Base-by-base conservation (phyloP, 2,797 vertebrate species). In the Enteromius paludinosus region DNA sequence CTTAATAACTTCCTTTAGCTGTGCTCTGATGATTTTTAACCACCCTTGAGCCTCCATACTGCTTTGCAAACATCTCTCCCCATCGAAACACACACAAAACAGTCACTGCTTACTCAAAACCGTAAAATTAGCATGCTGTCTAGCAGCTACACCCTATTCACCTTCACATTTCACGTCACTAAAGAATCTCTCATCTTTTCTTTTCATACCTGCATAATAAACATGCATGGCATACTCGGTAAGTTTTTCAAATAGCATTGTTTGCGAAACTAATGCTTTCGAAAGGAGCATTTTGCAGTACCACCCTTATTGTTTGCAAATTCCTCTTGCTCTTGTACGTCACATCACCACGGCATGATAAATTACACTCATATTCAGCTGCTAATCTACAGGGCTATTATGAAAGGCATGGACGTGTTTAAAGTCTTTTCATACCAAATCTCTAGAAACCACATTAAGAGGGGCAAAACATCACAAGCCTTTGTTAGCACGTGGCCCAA, bases 351-450 rank as follows among this genome's bases (percentile, higher is more conserved):
- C 17, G 28, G 49, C 25, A 59, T 83, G 56, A 83, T 54, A 8
- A 71, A 71, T 52, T 43, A 54, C 17, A 15, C 28, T 56, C n/a
- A 65, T 49, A 73, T 80, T 84, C 30, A 35, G 28, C 23, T 28
- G 49, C 47, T 76, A 59, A 30, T 66, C 45, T 66, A 45, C 69
- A 54, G 33, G 23, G 79, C 79, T 66, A 71, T 85, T 64, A 70
- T 64, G 33, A 80, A 75, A 80, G 70, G 49, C n/a, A 71, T 28
- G 65, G 62, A 75, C 14, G 20, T 15, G 9, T 82, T 78, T 66
- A 38, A 78, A 80, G 78, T 75, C 80, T 85, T 81, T 71, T 76
- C 69, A 85, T 66, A 78, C 35, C 71, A 54, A 69, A 59, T 52
- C 23, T 76, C n/a, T 56, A 38, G 30, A 38, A 73, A 17, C 64